These are phyloP conservation scores for Chromobotia macracanthus DNA, from an alignment of 2,797 vertebrate species.

Conservation along the genomic window DNA sequence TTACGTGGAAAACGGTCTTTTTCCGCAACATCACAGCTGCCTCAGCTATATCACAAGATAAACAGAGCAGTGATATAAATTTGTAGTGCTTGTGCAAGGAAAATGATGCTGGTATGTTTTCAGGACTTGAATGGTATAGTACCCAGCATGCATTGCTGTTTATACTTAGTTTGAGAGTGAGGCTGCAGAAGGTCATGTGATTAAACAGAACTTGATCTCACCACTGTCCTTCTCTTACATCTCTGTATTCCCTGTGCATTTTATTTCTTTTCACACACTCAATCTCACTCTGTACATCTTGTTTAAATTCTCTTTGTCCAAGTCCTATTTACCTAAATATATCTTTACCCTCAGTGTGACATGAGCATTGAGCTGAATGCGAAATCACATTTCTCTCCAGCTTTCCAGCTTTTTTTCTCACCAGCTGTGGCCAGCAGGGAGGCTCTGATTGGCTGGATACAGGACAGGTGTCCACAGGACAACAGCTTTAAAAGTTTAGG, in stretches of 20 bases:
- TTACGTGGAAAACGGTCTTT: slow-evolving; percentile 18
- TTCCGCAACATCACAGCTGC: background rate
- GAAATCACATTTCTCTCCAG: slow-evolving; percentile 5
- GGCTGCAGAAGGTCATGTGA: slow-evolving; percentile 61
- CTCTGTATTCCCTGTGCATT: background rate
- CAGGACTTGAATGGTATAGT: slow-evolving; percentile 11
- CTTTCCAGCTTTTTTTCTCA: no score
- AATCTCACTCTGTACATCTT: slow-evolving; percentile 45
- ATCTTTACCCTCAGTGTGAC: background rate
- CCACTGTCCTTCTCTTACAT: background rate
- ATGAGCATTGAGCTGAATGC: slow-evolving; percentile 14
- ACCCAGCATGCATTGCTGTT: slow-evolving; percentile 21
- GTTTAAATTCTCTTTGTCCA: slow-evolving; percentile 49
- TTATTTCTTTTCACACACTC: slow-evolving; percentile 12
- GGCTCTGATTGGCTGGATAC: slow-evolving; percentile 58
- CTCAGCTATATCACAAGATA: slow-evolving; percentile 1
- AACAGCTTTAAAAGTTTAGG: slow-evolving; percentile 60
- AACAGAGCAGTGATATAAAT: slow-evolving; percentile 10
- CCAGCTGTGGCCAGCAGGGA: no score
- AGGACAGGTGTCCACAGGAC: slow-evolving; percentile 56
- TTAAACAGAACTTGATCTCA: slow-evolving; percentile 62
- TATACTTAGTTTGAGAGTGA: background rate
- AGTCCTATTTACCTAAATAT: background rate
- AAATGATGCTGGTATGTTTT: slow-evolving; percentile 9
- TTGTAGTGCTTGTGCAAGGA: background rate